Conservation (phyloP, 2,888 invertebrate species). For the Phytoseiulus persimilis region DNA sequence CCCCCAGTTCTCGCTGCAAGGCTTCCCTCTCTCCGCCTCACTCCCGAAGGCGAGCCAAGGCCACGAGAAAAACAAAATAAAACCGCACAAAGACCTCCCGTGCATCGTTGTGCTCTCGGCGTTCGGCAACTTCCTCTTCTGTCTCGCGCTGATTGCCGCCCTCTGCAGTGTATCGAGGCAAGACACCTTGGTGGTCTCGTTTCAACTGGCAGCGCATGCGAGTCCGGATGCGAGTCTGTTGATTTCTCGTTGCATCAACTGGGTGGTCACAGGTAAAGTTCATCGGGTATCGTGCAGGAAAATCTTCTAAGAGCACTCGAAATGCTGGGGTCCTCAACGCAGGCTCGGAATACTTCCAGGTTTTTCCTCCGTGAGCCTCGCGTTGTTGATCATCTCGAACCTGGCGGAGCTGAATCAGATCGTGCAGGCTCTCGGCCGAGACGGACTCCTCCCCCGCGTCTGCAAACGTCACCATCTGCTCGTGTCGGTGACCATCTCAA, state of each 20-base stretch:
- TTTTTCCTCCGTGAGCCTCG: constrained; percentile 7
- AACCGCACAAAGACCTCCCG: constrained; percentile 21
- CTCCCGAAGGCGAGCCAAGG: no score
- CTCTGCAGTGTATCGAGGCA: background rate
- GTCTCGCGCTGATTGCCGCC: constrained; percentile 17
- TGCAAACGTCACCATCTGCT: background rate
- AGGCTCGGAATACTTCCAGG: background rate
- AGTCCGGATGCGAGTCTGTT: background rate
- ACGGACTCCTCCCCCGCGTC: background rate
- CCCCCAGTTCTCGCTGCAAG: constrained; percentile 20
- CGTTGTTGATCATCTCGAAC: background rate
- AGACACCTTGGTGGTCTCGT: background rate
- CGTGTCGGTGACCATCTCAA: background rate
- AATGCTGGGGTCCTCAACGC: no score
- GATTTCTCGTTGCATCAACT: background rate
- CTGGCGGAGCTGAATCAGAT: constrained; percentile 28
- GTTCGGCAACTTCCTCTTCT: constrained; percentile 24
- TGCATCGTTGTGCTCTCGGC: constrained; percentile 29
- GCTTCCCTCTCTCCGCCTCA: background rate
- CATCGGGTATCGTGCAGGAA: background rate
- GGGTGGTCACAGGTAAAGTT: background rate
- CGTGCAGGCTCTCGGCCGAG: background rate
- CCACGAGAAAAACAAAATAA: background rate
- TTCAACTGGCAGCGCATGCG: background rate
- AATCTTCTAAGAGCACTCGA: no score